Evolutionary conservation across 2,888 invertebrate genomes (phyloP), one percentile per base, ranked within the genome.

Genomic region (Epistrophella euchroma): DNA sequence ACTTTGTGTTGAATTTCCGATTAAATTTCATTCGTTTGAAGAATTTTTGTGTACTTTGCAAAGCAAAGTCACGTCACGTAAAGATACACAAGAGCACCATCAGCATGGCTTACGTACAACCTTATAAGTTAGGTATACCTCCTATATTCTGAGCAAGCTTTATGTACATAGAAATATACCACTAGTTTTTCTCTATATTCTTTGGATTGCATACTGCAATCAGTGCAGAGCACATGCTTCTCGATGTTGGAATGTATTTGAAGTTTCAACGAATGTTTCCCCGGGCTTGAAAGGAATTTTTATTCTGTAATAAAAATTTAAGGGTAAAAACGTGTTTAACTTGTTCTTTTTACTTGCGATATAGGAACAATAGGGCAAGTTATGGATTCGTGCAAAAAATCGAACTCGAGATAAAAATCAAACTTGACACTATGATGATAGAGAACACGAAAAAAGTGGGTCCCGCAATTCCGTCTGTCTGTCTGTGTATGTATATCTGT

Each of bases 51-150:
- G 68, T 40, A 55, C 55, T 55, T 56, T 25, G 43, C 28, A 28
- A 17, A 62, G 7, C 28, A 64, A 71, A 71, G 70, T 81, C 81
- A 72, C 81, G 81, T 76, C 19, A n/a, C 9, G 47, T 50, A 35
- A 25, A 52, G 15, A 68, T 50, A 37, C 37, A 52, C 1, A 47
- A 47, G 19, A 52, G 6, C 28, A 28, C 1, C 22, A 15, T 56
- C 32, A 40, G 17, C 22, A 25, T 45, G 43, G 5, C 28, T 28
- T 5, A 5, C 28, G 0, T 28, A 5, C 1, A 5, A 5, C 28
- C 3, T 28, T 28, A 5, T 6, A 6, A n/a, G n/a, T n/a, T 28
- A 28, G 4, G 13, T 25, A 19, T 15, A 56, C 6, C 13, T 50
- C 7, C 45, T 32, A 10, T 32, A 10, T 37, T 37, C 52, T 10